phyloP scores from a whole-genome alignment of 2,888 invertebrate genomes.

The Phorcus lineatus region DNA sequence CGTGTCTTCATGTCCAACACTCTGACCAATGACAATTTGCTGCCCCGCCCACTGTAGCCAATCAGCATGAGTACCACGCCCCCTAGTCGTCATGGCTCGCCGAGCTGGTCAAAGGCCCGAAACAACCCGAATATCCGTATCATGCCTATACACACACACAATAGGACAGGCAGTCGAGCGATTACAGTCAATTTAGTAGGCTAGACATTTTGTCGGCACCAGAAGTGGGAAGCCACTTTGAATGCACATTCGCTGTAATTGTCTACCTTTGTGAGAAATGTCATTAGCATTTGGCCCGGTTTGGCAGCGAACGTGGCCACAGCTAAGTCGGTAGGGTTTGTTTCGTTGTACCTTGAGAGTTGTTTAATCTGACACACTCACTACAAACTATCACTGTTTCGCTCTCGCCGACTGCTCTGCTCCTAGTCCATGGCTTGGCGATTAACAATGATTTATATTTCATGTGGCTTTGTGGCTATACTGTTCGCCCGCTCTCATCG shows the following conservation, averaged over 20 bases:
- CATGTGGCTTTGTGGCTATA: no score
- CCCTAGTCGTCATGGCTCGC: neutral
- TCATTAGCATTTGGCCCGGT: neutral
- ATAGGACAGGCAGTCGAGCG: constrained; percentile 2
- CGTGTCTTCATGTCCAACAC: neutral
- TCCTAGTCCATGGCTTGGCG: no score
- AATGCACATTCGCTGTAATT: neutral
- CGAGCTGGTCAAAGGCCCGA: neutral
- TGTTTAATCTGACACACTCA: neutral
- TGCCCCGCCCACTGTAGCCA: neutral
- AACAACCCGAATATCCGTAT: neutral
- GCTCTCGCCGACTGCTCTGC: no score
- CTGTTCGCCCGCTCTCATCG: no score
- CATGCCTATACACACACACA: constrained; percentile 7
- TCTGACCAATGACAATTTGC: neutral
- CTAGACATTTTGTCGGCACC: constrained; percentile 15
- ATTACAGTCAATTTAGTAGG: constrained; percentile 23
- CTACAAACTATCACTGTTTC: neutral
- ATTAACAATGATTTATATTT: no score
- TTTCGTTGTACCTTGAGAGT: neutral
- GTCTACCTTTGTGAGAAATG: constrained; percentile 16
- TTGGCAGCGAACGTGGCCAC: neutral
- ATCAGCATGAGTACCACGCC: neutral
- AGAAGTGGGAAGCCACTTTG: constrained; percentile 5
- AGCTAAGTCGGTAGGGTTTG: neutral